Percentiles rank a stretch among this genome's conserved stretches.
Evolutionary conservation across 2,113 vertebrate species (phyloP).

Genomic region (Xiphorhynchus elegans): DNA sequence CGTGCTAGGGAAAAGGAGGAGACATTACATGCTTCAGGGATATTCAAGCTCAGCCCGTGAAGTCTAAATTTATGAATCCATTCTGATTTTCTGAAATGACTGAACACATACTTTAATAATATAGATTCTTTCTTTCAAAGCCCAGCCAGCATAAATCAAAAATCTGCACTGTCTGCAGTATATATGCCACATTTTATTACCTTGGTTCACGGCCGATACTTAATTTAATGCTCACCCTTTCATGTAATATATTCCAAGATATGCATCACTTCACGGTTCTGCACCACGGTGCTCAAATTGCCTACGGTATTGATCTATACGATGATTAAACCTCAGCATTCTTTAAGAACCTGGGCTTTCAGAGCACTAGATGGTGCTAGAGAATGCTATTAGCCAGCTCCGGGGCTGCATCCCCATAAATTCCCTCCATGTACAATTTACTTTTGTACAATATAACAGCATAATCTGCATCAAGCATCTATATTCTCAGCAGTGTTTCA

Average conservation of each 20-base stretch:
- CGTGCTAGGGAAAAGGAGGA: neutral
- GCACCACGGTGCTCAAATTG: neutral
- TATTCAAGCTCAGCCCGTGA: neutral
- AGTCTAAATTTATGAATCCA: neutral
- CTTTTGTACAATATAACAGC: neutral
- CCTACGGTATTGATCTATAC: neutral
- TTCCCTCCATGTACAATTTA: neutral
- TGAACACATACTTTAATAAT: neutral
- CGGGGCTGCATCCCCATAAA: neutral
- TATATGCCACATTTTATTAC: constrained; percentile 10
- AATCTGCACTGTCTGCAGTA: constrained; percentile 18
- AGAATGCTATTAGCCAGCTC: constrained; percentile 35
- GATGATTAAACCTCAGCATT: neutral
- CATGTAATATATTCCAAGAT: constrained; percentile 20
- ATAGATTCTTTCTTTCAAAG: neutral
- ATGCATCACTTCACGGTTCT: neutral
- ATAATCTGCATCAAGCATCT: neutral
- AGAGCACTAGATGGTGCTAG: constrained; percentile 68
- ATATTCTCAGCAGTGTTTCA: neutral
- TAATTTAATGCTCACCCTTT: constrained; percentile 28
- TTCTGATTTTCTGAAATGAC: neutral
- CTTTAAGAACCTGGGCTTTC: neutral
- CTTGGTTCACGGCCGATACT: neutral
- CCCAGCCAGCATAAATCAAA: neutral
- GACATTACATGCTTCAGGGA: neutral